These are phyloP conservation scores for Cheirogaleus medius DNA, from an alignment of 2,113 vertebrate species.

Conservation along the genomic window DNA sequence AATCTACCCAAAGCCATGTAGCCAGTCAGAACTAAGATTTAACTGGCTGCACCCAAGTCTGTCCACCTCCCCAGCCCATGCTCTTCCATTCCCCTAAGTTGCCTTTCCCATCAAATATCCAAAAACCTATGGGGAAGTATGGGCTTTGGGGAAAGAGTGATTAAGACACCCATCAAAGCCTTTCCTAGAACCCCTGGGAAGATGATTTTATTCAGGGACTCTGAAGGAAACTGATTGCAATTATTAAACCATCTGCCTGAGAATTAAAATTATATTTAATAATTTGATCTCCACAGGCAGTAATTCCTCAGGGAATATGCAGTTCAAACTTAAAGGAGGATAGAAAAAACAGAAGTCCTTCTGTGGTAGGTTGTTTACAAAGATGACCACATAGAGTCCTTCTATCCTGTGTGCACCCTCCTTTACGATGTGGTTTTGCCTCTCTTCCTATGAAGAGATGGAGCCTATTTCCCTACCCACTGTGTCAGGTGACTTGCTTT, in stretches of 20 bases:
- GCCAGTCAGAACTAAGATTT: neutral
- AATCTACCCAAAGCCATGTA: neutral
- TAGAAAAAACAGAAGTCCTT: neutral
- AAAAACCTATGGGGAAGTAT: neutral
- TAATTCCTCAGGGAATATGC: neutral
- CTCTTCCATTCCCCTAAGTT: neutral
- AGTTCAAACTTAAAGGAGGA: neutral
- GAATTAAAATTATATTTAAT: constrained; percentile 9
- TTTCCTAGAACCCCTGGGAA: neutral
- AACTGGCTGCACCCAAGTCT: neutral
- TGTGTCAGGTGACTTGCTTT: neutral
- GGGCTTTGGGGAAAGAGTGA: neutral
- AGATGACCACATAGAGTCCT: neutral
- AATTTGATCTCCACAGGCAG: neutral
- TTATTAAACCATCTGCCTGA: neutral
- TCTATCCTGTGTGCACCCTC: neutral
- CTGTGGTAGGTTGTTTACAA: neutral
- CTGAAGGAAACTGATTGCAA: neutral
- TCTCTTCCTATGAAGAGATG: neutral
- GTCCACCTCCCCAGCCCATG: neutral
- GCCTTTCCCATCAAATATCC: neutral
- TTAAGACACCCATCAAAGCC: neutral
- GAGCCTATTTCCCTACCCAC: neutral
- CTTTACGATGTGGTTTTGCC: neutral
- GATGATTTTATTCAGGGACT: neutral